phyloP scores from a whole-genome alignment of 2,888 invertebrate genomes.

The Cantharis flavilabris region DNA sequence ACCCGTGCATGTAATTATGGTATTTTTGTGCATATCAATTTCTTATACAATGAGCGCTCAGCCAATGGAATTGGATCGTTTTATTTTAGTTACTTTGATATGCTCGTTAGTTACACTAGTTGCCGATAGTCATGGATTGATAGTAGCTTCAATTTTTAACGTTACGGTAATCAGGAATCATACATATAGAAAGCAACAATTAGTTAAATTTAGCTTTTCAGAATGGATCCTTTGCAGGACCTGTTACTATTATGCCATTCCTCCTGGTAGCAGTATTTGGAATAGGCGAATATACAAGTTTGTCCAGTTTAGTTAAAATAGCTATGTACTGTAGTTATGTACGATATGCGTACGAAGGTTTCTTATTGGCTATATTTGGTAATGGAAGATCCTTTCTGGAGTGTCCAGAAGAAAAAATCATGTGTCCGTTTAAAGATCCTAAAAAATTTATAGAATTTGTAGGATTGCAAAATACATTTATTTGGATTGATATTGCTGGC shows the following conservation, averaged over 20 bases:
- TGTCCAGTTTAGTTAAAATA: constrained; percentile 76
- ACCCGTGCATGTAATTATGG: constrained; percentile 72
- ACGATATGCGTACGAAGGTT: constrained; percentile 69
- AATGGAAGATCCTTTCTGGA: constrained; percentile 73
- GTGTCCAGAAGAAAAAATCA: constrained; percentile 72
- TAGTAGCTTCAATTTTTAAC: constrained; percentile 74
- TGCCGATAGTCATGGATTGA: constrained; percentile 78
- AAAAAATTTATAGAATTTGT: constrained; percentile 74
- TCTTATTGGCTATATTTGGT: constrained; percentile 77
- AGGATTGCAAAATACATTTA: constrained; percentile 73
- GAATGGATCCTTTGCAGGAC: constrained; percentile 90
- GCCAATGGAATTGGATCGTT: constrained; percentile 71
- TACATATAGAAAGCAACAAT: neutral
- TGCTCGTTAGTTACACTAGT: constrained; percentile 74
- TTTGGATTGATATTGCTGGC: constrained; percentile 69
- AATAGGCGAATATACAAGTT: constrained; percentile 67
- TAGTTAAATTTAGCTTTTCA: constrained; percentile 45
- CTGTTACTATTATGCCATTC: constrained; percentile 57
- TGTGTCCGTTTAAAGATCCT: constrained; percentile 77
- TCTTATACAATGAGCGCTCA: constrained; percentile 78
- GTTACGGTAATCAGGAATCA: constrained; percentile 69
- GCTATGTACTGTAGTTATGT: constrained; percentile 83
- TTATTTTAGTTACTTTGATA: constrained; percentile 70
- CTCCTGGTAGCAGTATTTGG: constrained; percentile 53
- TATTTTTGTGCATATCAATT: constrained; percentile 68